Conservation (phyloP, 2,888 invertebrate genomes). For the Dicranocentrus wangi region DNA sequence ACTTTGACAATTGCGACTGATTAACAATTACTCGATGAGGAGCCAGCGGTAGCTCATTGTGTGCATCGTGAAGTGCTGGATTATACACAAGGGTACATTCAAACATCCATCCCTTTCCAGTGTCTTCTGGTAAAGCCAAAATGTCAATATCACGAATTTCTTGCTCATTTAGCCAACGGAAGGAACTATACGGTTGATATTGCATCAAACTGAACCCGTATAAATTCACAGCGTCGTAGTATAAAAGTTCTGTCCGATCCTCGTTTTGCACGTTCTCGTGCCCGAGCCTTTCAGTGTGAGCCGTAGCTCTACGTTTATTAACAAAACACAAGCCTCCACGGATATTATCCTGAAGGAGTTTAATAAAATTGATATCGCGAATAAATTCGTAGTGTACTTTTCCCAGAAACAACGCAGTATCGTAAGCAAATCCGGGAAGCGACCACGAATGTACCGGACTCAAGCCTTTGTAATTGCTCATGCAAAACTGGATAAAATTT, state of each 20-base stretch:
- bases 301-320: neutral
- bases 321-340: neutral
- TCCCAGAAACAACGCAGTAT: neutral
- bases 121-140: constrained; percentile 4
- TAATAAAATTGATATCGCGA: neutral
- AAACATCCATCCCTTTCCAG: constrained; percentile 22
- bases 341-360: neutral
- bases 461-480: neutral
- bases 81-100: neutral
- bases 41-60: neutral
- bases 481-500: constrained; percentile 5
- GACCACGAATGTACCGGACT: neutral
- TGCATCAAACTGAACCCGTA: constrained; percentile 16
- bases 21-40: neutral
- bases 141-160: neutral
- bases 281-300: neutral
- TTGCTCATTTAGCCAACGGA: neutral
- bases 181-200: neutral
- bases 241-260: constrained; percentile 5
- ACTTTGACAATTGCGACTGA: neutral
- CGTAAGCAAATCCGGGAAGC: constrained; percentile 3
- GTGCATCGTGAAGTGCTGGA: neutral
- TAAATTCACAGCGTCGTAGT: neutral
- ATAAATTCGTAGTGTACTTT: constrained; percentile 1
- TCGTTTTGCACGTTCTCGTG: neutral